A percentile compares a stretch with the other conserved stretches of the same genome.
Conservation (phyloP, 2,888 invertebrate genomes). For the Elegia similella region DNA sequence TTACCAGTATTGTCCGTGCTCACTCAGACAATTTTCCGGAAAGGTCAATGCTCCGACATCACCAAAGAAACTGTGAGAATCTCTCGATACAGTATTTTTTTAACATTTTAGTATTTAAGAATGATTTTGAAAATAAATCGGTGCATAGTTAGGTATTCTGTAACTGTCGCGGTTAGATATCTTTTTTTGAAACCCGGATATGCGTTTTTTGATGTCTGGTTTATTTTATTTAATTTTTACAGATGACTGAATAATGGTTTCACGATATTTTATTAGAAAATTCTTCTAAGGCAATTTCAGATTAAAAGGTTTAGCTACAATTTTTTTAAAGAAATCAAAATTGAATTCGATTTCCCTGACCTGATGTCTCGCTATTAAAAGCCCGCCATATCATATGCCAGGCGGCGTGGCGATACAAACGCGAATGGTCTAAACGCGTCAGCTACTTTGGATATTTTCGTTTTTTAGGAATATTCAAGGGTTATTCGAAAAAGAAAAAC, state of each 20-base stretch:
- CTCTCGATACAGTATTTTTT: not conserved
- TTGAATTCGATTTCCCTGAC: too few relatives aligned
- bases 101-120: not conserved
- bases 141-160: too few relatives aligned
- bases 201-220: not conserved
- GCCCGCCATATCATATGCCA: too few relatives aligned
- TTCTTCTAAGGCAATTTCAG: not conserved
- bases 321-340: too few relatives aligned
- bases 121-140: not conserved
- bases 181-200: not conserved
- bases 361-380: too few relatives aligned
- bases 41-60: slow-evolving; percentile 4
- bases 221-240: not conserved
- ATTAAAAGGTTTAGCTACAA: not conserved
- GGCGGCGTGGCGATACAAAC: too few relatives aligned
- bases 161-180: not conserved
- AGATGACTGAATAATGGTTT: not conserved
- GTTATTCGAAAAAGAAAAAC: too few relatives aligned
- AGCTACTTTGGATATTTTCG: too few relatives aligned
- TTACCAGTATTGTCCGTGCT: slow-evolving; percentile 44
- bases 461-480: too few relatives aligned
- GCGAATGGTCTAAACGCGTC: too few relatives aligned
- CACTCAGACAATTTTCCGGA: slow-evolving; percentile 23
- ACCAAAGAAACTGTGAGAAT: not conserved
- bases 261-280: not conserved